A percentile compares a stretch with the other conserved stretches of the same genome.
These are phyloP conservation scores for Zeus faber DNA, from an alignment of 2,113 vertebrate species.

Conservation along the genomic window DNA sequence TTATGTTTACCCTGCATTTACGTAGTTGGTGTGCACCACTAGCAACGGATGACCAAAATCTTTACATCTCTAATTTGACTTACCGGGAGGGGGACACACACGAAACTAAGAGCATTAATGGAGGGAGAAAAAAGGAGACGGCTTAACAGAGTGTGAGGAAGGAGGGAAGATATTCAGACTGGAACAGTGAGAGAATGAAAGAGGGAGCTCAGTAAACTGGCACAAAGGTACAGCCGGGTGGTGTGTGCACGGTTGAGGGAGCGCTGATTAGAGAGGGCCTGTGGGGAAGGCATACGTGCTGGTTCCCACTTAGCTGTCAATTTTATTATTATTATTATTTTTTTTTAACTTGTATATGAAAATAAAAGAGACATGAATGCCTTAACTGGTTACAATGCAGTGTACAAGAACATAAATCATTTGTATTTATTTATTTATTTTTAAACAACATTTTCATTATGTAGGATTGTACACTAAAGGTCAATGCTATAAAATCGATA, in stretches of 20 bases:
- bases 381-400: slow-evolving; percentile 36
- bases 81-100: too few relatives aligned
- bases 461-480: too few relatives aligned
- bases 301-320: slow-evolving; percentile 58
- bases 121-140: too few relatives aligned
- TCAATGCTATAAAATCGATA: too few relatives aligned
- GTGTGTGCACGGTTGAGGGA: slow-evolving; percentile 48
- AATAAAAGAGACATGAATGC: slow-evolving; percentile 35
- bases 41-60: too few relatives aligned
- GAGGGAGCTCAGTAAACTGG: slow-evolving; percentile 52
- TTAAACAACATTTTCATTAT: too few relatives aligned
- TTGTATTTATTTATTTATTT: too few relatives aligned
- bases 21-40: too few relatives aligned
- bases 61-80: too few relatives aligned
- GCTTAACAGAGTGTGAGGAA: neutral
- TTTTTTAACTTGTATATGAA: slow-evolving; percentile 54
- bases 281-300: slow-evolving; percentile 48
- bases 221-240: slow-evolving; percentile 62
- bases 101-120: too few relatives aligned
- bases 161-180: slow-evolving; percentile 7
- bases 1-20: too few relatives aligned
- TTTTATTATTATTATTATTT: slow-evolving; percentile 19
- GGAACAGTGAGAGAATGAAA: slow-evolving; percentile 13
- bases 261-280: slow-evolving; percentile 61
- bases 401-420: too few relatives aligned